Percentiles rank a stretch among this genome's conserved stretches.
phyloP scores from a whole-genome alignment of 2,888 invertebrate species.

The Megamerina dolium region DNA sequence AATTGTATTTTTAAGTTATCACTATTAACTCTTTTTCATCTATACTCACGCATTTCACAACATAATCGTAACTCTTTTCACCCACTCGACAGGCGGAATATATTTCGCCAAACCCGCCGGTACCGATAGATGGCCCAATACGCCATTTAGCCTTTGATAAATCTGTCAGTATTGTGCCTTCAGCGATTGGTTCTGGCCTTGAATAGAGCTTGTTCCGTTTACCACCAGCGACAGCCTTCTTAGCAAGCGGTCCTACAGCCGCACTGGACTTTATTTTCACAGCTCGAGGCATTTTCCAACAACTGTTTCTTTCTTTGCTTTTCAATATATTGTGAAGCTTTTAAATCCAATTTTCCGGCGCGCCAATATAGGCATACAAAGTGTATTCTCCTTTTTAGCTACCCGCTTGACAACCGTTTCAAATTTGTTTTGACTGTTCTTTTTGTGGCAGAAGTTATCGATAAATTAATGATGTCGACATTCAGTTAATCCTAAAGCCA shows the following conservation, averaged over 20 bases:
- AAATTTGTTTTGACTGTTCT: too few relatives aligned
- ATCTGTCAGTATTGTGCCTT: slow-evolving; percentile 73
- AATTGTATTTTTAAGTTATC: background rate
- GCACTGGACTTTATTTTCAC: slow-evolving; percentile 24
- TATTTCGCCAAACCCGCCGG: slow-evolving; percentile 92
- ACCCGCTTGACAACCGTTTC: too few relatives aligned
- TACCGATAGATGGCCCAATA: slow-evolving; percentile 79
- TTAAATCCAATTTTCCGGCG: slow-evolving; percentile 1
- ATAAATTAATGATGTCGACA: too few relatives aligned
- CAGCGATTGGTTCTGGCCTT: slow-evolving; percentile 42
- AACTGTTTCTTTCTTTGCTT: slow-evolving; percentile 13
- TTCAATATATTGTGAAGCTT: slow-evolving; percentile 18
- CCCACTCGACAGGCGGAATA: slow-evolving; percentile 70
- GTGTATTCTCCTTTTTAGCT: too few relatives aligned
- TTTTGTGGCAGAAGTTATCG: too few relatives aligned
- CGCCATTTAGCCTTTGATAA: slow-evolving; percentile 74
- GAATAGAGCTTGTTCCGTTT: slow-evolving; percentile 41
- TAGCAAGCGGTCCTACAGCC: slow-evolving; percentile 16
- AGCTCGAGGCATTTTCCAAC: slow-evolving; percentile 32
- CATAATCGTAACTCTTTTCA: slow-evolving; percentile 59
- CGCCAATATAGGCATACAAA: too few relatives aligned
- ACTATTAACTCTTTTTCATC: background rate
- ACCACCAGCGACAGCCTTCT: slow-evolving; percentile 28
- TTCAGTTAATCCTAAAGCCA: too few relatives aligned
- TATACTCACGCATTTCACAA: slow-evolving; percentile 73